Evolutionary conservation across 2,797 vertebrate species (phyloP).

Genomic region (Hypotaenidia philippensis): DNA sequence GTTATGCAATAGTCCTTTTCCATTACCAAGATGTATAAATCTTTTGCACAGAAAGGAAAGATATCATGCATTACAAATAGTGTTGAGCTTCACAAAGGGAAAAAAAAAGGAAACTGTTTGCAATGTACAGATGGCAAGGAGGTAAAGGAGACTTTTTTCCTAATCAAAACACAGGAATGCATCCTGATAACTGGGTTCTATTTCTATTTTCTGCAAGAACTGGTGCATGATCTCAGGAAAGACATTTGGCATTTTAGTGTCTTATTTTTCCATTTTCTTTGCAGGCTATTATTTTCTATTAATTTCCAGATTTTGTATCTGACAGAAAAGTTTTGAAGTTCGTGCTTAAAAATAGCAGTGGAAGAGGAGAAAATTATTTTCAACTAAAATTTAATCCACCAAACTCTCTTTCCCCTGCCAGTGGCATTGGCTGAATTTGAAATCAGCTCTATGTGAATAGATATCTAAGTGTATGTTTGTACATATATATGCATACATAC

Average conservation of each 20-base stretch:
- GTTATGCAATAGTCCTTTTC: not conserved
- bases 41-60: not conserved
- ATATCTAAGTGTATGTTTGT: not conserved
- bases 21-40: not conserved
- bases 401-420: not conserved
- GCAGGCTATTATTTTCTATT: not conserved
- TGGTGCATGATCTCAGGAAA: not conserved
- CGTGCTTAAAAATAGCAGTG: not conserved
- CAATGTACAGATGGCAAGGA: not conserved
- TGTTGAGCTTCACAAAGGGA: not conserved
- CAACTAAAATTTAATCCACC: not conserved
- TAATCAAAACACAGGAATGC: not conserved
- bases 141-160: not conserved
- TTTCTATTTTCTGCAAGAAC: not conserved
- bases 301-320: not conserved
- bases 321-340: slow-evolving; percentile 5
- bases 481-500: not conserved
- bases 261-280: not conserved
- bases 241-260: not conserved
- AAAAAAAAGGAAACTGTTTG: not conserved
- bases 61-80: not conserved
- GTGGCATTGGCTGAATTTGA: not conserved
- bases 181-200: not conserved
- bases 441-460: not conserved
- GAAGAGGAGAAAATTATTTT: not conserved